Conservation (phyloP, 2,113 vertebrate species). For the Chloropsis cyanopogon region DNA sequence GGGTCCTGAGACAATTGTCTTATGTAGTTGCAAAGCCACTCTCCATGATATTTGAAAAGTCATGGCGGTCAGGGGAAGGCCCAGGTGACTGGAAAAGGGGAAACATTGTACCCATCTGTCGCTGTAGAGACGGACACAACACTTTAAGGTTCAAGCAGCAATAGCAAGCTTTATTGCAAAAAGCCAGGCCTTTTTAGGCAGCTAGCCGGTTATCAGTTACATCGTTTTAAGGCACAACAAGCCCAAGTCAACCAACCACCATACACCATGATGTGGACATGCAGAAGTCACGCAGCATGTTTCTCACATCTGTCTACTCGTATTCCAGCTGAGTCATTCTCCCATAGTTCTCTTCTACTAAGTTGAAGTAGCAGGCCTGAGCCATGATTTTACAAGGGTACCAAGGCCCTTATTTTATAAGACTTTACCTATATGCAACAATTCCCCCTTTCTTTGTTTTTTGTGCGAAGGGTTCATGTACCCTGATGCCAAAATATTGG, state of each 20-base stretch:
- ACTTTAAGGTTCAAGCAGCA: too few species aligned
- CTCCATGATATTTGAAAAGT: too few species aligned
- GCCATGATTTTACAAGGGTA: not conserved
- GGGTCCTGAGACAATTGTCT: too few species aligned
- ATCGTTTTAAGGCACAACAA: not conserved
- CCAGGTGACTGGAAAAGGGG: too few species aligned
- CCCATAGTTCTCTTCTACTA: not conserved
- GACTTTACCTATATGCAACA: not conserved
- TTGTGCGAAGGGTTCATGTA: not conserved
- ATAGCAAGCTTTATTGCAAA: not conserved
- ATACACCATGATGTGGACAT: accelerated
- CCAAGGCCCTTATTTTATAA: not conserved
- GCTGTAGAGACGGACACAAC: too few species aligned
- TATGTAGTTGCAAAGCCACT: too few species aligned
- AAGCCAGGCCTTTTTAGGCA: not conserved
- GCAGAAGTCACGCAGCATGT: not conserved
- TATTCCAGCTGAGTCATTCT: not conserved
- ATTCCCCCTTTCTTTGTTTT: not conserved
- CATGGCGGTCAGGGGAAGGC: too few species aligned
- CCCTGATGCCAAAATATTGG: too few species aligned
- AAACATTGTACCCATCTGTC: too few species aligned
- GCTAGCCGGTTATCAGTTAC: too few species aligned
- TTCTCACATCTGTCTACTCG: not conserved
- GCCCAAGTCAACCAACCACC: not conserved
- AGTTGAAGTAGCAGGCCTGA: not conserved